Evolutionary conservation across 2,113 vertebrate genomes (phyloP), one percentile per base, ranked within the genome.

Genomic region (Mesoclemmys tuberculata): DNA sequence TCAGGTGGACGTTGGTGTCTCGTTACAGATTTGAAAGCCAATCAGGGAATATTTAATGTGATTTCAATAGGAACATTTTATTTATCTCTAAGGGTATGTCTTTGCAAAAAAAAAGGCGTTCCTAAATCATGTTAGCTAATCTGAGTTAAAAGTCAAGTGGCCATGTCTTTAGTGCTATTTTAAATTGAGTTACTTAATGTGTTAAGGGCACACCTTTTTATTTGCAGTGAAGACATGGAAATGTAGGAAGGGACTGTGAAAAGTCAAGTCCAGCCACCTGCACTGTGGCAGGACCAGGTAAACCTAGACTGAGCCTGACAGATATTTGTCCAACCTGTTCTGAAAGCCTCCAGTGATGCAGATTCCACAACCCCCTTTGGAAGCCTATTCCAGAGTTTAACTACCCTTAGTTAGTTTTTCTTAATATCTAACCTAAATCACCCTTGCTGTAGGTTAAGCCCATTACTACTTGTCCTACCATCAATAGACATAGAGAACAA

Each of bases 21-120:
- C 87, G 95, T 86, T 35, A 27, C 93, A 38, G 88, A 89, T 89
- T 90, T 90, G n/a, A 38, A 78, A 94, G 94, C 91, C 92, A 97
- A 41, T 3, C 12, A 88, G 92, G 91, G 35, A 82, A 89, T 75
- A 71, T 95, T 96, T 91, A 88, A 68, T 55, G 85, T 95, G 61
- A 61, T 18, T 85, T 52, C 64, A 91, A 79, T 9, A 51, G 58
- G 90, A 94, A 93, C 80, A 84, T 61, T 94, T 93, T 74, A 19
- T 41, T 41, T 75, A 10, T 38, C 35, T n/a, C 14, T 18, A 38
- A 68, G 35, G 64, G 35, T 38, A n/a, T 35, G 8, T 64, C 16
- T 35, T 64, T 64, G 61, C 7, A 51, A 51, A 51, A 51, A 14
- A 51, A 51, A 14, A 14, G 10, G 49, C 12, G 49, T 14, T 58